Percentiles rank a stretch among this genome's conserved stretches.
Evolutionary conservation across 2,113 vertebrate genomes (phyloP).

Genomic region (Tinamus guttatus): DNA sequence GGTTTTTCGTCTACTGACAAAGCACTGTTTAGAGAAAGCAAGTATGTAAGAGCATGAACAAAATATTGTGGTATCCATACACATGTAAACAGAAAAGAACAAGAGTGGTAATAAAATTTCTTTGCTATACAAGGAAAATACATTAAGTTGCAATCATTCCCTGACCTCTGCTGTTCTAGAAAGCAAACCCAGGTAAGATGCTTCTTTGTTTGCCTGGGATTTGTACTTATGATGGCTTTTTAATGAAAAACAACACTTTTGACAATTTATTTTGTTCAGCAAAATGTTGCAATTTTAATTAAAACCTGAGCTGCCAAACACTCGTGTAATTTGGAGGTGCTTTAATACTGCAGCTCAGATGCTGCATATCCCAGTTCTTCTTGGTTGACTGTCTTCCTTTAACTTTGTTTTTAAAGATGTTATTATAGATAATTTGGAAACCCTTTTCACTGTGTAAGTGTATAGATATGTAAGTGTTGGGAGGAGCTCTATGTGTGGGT

Average conservation of each 20-base stretch:
- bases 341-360: not conserved
- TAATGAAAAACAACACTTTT: not conserved
- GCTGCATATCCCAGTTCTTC: not conserved
- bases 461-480: not conserved
- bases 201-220: not conserved
- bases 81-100: not conserved
- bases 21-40: not conserved
- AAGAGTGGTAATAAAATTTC: not conserved
- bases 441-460: not conserved
- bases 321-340: not conserved
- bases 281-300: not conserved
- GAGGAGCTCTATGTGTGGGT: not conserved
- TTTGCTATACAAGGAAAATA: not conserved
- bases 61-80: not conserved
- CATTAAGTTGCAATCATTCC: not conserved
- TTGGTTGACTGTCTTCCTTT: not conserved
- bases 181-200: not conserved
- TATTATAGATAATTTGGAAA: not conserved
- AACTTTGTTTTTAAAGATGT: not conserved
- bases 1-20: not conserved
- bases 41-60: not conserved
- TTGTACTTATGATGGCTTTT: not conserved
- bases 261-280: not conserved
- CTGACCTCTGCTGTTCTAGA: not conserved
- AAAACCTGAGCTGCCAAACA: not conserved